These are phyloP conservation scores for Platorchestia sp. DNA, from an alignment of 1,140 invertebrate species.

Conservation along the genomic window DNA sequence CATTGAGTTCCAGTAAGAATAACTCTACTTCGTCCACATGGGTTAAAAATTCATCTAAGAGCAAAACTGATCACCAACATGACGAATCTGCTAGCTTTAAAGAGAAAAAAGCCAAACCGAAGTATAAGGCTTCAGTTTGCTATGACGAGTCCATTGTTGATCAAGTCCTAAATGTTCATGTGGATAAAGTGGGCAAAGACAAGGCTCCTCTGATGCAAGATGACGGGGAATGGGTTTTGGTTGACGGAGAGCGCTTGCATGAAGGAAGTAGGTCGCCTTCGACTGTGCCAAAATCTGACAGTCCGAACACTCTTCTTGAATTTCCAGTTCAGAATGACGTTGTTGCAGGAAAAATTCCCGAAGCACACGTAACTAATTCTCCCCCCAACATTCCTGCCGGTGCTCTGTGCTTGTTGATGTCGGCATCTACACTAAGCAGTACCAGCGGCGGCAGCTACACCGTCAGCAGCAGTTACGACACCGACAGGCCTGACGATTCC, in stretches of 20 bases:
- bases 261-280: background rate
- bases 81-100: background rate
- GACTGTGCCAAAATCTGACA: background rate
- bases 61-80: background rate
- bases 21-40: background rate
- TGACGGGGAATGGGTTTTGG: background rate
- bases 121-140: slow-evolving; percentile 4
- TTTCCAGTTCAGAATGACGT: background rate
- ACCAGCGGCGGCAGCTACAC: background rate
- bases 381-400: background rate
- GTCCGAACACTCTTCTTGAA: background rate
- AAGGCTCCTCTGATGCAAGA: background rate
- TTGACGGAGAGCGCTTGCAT: background rate
- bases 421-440: slow-evolving; percentile 12
- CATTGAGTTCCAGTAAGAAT: background rate
- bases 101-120: background rate
- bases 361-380: background rate
- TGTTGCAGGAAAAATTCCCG: background rate
- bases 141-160: slow-evolving; percentile 16
- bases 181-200: background rate
- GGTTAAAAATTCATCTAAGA: background rate
- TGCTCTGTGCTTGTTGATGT: slow-evolving; percentile 4
- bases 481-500: slow-evolving; percentile 1
- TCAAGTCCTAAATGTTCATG: background rate
- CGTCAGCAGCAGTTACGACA: slow-evolving; percentile 44